Conservation (phyloP, 2,113 vertebrate genomes). For the Sterna hirundo region DNA sequence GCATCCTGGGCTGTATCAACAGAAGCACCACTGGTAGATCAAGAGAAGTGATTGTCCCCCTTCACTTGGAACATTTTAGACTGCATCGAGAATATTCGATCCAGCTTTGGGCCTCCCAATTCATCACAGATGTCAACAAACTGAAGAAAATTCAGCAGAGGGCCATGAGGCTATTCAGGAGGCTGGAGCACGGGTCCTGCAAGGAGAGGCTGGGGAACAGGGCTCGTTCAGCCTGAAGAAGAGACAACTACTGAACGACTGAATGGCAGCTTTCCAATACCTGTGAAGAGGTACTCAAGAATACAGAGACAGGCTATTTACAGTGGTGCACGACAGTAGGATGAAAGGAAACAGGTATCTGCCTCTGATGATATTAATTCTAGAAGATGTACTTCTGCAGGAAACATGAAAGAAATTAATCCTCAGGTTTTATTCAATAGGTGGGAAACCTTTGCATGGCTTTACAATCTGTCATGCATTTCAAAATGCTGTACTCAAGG, state of each 20-base stretch:
- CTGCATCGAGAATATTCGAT: neutral
- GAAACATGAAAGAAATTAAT: slow-evolving; percentile 11
- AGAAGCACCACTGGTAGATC: neutral
- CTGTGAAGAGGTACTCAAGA: neutral
- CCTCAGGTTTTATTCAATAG: neutral
- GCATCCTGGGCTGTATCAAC: neutral
- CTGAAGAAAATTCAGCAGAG: neutral
- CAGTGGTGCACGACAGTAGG: neutral
- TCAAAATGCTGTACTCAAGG: neutral
- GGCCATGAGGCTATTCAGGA: neutral
- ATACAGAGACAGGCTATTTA: neutral
- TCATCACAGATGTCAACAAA: neutral
- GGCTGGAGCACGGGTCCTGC: neutral
- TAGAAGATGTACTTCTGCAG: neutral
- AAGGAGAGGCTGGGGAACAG: neutral
- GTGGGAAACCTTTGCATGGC: neutral
- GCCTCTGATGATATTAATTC: neutral
- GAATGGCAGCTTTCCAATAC: neutral
- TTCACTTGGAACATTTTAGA: neutral
- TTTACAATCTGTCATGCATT: neutral
- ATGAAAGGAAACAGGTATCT: neutral
- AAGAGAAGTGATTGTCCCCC: neutral
- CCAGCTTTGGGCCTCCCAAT: neutral
- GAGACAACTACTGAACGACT: neutral
- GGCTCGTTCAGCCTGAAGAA: neutral